Evolutionary conservation across 1,140 invertebrate genomes (phyloP).

Genomic region (Whitmania pigra): DNA sequence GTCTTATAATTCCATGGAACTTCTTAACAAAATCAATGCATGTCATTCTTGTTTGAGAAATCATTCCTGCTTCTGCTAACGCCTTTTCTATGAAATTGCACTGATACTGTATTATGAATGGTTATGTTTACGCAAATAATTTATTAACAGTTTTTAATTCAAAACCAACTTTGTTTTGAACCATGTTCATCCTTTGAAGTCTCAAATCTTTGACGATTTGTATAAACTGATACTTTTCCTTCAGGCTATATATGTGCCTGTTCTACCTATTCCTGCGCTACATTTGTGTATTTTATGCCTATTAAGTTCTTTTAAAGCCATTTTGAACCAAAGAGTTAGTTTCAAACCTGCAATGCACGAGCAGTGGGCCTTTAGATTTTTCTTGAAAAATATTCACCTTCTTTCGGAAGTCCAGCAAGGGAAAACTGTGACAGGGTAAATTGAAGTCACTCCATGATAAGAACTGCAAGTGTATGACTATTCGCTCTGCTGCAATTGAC

Average conservation of each 20-base stretch:
- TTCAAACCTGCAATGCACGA: constrained; percentile 7
- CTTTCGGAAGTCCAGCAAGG: not conserved
- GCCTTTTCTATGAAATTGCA: no score
- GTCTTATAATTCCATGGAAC: no score
- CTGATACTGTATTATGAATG: no score
- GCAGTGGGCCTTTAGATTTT: not conserved
- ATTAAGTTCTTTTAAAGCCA: no score
- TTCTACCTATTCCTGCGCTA: constrained; percentile 14
- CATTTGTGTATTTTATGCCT: not conserved
- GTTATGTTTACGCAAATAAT: no score
- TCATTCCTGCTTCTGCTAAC: no score
- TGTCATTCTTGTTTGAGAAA: no score
- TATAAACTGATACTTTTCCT: not conserved
- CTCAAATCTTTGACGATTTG: not conserved
- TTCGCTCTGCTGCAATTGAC: not conserved
- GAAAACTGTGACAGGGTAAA: not conserved
- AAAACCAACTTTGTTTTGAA: no score
- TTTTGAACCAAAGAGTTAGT: not conserved
- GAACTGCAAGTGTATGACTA: not conserved
- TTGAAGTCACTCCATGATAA: not conserved
- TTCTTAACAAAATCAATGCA: no score
- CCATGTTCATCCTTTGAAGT: no score
- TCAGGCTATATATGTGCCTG: no score
- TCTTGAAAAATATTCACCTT: not conserved
- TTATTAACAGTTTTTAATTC: no score